Base-by-base conservation (phyloP, 2,113 vertebrate species). In the Xerus inauris region DNA sequence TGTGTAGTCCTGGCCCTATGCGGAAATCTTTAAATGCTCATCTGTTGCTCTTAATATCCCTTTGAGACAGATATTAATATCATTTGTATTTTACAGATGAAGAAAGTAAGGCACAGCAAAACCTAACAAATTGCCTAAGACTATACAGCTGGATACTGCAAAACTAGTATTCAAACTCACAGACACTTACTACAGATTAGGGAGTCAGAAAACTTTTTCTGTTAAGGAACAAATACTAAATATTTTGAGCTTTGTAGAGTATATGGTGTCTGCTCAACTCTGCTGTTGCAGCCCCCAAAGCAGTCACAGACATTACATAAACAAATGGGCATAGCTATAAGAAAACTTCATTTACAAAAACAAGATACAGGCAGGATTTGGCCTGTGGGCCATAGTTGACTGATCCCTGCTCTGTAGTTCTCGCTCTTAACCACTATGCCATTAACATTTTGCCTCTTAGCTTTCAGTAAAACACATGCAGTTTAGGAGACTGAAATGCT, bases 321-420 rank as follows among this genome's bases (percentile, higher is more conserved):
- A 75, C 54, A 95, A 92, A 67, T n/a, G 40, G 10, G 10, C 9
- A 42, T 20, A 24, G 32, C 45, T 84, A 2, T 42, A 89, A 81
- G 92, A 87, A 94, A 97, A 84, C 64, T 83, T 93, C 90, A 95
- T 76, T 87, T 83, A 80, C 20, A 95, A 80, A 85, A 93, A 76
- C 35, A 87, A 12, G 47, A n/a, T 75, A 12, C 38, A 30, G 11
- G 9, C 30, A 75, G 38, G 42, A 57, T 67, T 94, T 90, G 64
- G 45, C 35, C 35, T 42, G 1, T 47, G n/a, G 38, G 32, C 32
- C 5, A 51, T 1, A 49, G 38, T 75, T 38, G 32, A 28, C 42
- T 54, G 49, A 51, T 30, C 22, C 40, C 14, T 32, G 49, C 35
- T 88, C 40, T 59, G 38, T 6, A 90, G 8, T 11, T 30, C 47